Evolutionary conservation across 2,797 vertebrate species (phyloP).

Genomic region (Clarias pachynema): DNA sequence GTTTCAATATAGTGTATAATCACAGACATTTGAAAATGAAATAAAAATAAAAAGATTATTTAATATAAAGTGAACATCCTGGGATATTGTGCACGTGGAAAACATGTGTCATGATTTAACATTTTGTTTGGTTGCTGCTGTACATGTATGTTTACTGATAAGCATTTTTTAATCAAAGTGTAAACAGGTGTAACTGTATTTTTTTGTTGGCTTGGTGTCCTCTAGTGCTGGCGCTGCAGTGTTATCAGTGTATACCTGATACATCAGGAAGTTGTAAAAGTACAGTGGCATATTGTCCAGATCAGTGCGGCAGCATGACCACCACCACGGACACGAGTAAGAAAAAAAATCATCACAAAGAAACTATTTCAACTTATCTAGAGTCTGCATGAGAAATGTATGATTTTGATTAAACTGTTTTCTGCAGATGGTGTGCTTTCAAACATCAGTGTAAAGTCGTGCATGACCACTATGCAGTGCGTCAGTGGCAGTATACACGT

Average conservation of each 20-base stretch:
- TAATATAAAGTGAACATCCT: too few relatives aligned
- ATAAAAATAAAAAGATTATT: not conserved
- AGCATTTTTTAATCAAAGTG: not conserved
- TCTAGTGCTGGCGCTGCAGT: not conserved
- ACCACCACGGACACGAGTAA: not conserved
- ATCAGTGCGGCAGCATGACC: conserved; percentile 1
- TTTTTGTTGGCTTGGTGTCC: not conserved
- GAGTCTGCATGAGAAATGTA: too few relatives aligned
- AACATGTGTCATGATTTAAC: not conserved
- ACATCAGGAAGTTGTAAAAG: not conserved
- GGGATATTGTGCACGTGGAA: not conserved
- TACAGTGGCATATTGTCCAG: not conserved
- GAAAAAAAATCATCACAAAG: not conserved
- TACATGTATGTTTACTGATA: not conserved
- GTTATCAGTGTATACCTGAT: not conserved
- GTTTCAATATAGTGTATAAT: not conserved
- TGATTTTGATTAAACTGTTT: not conserved
- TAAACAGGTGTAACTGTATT: not conserved
- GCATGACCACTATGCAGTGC: not conserved
- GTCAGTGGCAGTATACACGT: not conserved
- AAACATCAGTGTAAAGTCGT: not conserved
- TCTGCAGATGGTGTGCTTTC: not conserved
- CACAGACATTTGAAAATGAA: not conserved
- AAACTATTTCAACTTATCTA: too few relatives aligned
- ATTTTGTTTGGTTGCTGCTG: not conserved